These are phyloP conservation scores for Takifugu flavidus DNA, from an alignment of 2,113 vertebrate genomes.

Conservation along the genomic window DNA sequence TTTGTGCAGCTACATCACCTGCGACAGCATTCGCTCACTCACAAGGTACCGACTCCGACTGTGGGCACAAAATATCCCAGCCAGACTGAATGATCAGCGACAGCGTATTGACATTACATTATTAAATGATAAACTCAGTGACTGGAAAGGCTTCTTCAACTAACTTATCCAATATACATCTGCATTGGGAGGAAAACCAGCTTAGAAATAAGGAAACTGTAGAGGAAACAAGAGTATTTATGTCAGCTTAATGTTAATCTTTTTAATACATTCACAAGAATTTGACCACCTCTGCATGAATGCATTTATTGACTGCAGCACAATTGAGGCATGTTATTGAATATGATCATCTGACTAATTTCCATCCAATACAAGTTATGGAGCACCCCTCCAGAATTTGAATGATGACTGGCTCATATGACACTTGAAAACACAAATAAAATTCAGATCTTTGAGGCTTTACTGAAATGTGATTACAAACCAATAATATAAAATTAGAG, in stretches of 20 bases:
- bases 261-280: no score
- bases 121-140: neutral
- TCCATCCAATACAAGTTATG: no score
- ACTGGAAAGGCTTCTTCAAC: no score
- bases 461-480: constrained; percentile 1
- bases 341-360: no score
- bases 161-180: no score
- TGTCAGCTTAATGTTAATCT: no score
- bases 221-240: no score
- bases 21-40: constrained; percentile 93
- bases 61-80: neutral
- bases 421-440: neutral
- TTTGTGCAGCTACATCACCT: constrained; percentile 97
- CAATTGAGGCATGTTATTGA: no score
- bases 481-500: neutral
- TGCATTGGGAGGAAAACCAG: no score
- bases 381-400: neutral
- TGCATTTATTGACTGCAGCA: no score
- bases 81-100: neutral
- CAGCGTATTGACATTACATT: neutral
- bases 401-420: neutral
- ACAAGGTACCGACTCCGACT: constrained; percentile 74
- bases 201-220: no score
- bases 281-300: no score
- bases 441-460: constrained; percentile 9